phyloP scores from a whole-genome alignment of 1,140 invertebrate species.

The Hetaerina americana region DNA sequence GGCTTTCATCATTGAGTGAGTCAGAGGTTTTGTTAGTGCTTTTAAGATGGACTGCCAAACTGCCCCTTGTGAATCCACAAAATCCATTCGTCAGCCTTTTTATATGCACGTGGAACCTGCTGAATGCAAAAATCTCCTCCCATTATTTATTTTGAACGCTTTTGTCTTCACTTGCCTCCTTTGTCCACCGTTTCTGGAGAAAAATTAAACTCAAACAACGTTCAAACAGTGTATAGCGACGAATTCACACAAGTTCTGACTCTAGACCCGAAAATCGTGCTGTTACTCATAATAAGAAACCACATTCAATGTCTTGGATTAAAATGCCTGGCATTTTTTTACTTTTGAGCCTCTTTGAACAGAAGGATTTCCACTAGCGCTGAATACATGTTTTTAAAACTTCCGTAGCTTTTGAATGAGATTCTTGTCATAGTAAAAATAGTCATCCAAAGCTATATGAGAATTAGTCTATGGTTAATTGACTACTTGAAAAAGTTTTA shows the following conservation, averaged over 20 bases:
- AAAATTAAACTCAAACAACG: too few relatives aligned
- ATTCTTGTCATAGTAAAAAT: neutral
- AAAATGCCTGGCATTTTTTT: neutral
- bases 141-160: too few relatives aligned
- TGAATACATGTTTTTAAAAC: neutral
- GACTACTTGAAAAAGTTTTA: neutral
- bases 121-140: too few relatives aligned
- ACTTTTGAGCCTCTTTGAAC: neutral
- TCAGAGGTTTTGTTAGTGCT: neutral
- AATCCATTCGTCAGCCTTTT: neutral
- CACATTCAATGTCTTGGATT: neutral
- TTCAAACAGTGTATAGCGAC: too few relatives aligned
- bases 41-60: neutral
- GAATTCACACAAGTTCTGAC: too few relatives aligned
- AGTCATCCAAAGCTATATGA: neutral
- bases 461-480: neutral
- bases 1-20: neutral
- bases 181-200: too few relatives aligned
- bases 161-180: too few relatives aligned
- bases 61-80: neutral
- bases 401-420: neutral
- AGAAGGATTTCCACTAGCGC: neutral
- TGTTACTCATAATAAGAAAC: neutral
- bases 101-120: too few relatives aligned
- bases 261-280: neutral